Conservation (phyloP, 2,797 vertebrate species). For the Sus cebifrons region DNA sequence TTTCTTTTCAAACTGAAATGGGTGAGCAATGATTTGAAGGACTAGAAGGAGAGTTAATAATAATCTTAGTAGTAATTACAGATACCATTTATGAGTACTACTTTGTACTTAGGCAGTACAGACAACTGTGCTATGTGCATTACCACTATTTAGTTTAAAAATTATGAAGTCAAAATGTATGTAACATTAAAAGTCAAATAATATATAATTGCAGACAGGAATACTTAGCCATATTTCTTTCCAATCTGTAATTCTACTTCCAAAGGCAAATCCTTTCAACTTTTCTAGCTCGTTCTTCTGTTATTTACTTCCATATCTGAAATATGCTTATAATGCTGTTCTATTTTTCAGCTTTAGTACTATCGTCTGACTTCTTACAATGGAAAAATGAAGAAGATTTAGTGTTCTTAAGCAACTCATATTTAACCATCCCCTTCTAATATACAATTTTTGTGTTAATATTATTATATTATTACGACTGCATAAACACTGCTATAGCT, state of each 20-base stretch:
- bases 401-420: neutral
- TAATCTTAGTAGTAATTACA: slow-evolving; percentile 20
- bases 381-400: neutral
- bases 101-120: neutral
- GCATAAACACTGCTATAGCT: neutral
- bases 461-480: neutral
- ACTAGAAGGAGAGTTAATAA: neutral
- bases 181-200: neutral
- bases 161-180: neutral
- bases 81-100: neutral
- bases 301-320: neutral
- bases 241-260: neutral
- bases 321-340: neutral
- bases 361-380: neutral
- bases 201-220: neutral
- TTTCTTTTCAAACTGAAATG: slow-evolving; percentile 20
- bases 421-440: neutral
- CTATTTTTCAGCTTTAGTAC: slow-evolving; percentile 38
- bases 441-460: neutral
- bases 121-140: neutral
- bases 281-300: neutral
- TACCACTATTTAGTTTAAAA: neutral
- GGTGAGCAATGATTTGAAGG: neutral
- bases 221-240: neutral
- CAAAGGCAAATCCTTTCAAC: neutral